Base-by-base conservation (phyloP, 2,113 vertebrate genomes). In the Lamprologus tigripictilis region DNA sequence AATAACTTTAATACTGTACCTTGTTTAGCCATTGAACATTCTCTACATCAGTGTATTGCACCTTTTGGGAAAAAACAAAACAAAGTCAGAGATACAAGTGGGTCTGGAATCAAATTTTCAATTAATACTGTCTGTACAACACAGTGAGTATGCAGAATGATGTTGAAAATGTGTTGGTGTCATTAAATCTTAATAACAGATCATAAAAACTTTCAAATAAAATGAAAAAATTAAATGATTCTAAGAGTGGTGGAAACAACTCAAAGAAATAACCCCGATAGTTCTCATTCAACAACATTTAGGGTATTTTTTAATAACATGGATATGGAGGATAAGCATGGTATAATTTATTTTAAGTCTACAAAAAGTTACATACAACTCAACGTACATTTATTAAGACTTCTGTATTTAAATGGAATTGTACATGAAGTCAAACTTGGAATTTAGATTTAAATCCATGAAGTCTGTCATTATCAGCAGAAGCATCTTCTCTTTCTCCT, bases 21-120 rank as follows among this genome's bases (percentile, higher is more conserved):
- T 99, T 99, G 93, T 99, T 99, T 57, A 99, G 90, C 99, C 99
- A 99, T 35, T 97, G 96, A 9, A 97, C 98, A 63, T 98, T 97
- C 92, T 99, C 99, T 47, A 98, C 96, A 21, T 99, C 98, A 23
- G 97, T 96, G 71, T 98, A 99, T 6, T 98, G 92, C 83, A 99
- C 97, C 98, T 99, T 51, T 79, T 57, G 55, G 91, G 12, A 78
- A 2, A 47, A 54, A 53, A 53, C 45, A 47, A 47, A 47, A 53
- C 45, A 8, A 26, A 26, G 23, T 9, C 40, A 4, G n/a, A 58
- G 16, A 80, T 63, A 81, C 13, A 81, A 10, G 12, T 8, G 4
- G 11, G 4, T 71, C 16, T 14, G 19, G 19, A 11, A 71, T 83
- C 71, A 86, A 5, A 58, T 63, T 5, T 28, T 37, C 33, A 6